phyloP scores from a whole-genome alignment of 2,797 vertebrate genomes.

The Huso huso region DNA sequence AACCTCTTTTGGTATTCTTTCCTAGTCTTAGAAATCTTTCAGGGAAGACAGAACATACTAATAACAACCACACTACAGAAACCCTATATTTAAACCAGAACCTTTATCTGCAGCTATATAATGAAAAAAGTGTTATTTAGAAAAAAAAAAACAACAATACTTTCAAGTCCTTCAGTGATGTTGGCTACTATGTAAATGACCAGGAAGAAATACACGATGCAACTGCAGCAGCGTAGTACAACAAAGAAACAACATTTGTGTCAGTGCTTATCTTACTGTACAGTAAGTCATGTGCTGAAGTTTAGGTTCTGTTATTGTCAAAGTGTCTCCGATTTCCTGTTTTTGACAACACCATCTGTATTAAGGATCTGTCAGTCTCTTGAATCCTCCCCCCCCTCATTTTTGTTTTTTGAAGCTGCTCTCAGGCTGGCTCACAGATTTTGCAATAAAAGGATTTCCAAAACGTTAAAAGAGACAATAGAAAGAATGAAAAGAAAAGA shows the following conservation, averaged over 20 bases:
- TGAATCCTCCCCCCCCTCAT: conserved; percentile 31
- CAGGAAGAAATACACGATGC: neutral
- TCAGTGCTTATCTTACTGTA: neutral
- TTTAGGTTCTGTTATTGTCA: conserved; percentile 1
- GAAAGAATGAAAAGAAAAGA: conserved; percentile 87
- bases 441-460: conserved; percentile 60
- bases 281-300: neutral
- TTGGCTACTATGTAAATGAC: no score
- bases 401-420: conserved; percentile 45
- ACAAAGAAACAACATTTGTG: neutral
- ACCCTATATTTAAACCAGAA: no score
- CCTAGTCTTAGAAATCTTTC: no score
- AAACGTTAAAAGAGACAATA: conserved; percentile 59
- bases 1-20: no score
- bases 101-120: no score
- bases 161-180: no score
- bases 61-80: no score
- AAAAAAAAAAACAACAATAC: no score
- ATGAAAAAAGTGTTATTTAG: no score
- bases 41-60: no score
- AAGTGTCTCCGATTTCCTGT: conserved; percentile 62
- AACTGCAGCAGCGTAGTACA: neutral
- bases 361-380: conserved; percentile 33
- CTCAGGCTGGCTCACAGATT: conserved; percentile 54
- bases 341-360: conserved; percentile 51